Base-by-base conservation (phyloP, 2,888 invertebrate genomes). In the Pterostichus niger region DNA sequence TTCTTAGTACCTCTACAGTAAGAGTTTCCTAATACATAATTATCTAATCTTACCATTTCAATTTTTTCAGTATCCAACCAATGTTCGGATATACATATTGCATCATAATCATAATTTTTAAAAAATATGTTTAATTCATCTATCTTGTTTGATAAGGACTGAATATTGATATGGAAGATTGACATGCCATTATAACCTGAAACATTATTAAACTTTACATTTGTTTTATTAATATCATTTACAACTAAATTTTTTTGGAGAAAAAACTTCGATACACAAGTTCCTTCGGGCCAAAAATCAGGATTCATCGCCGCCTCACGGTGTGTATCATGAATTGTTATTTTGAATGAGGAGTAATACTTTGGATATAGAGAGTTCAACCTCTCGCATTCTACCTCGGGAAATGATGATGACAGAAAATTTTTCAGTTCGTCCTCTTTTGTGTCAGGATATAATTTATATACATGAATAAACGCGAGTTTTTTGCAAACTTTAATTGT, bases 1-100 rank as follows among this genome's bases (percentile, higher is more conserved):
- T 52, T 52, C 13, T 52, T 52, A 13, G 15, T 5, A 15, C n/a
- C 4, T 52, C 52, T 52, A 52, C 56, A 56, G 17, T 17, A 56
- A 15, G 13, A 56, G 17, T 17, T 56, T 56, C 56, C 17, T 56
- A 56, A 56, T 17, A 56, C 56, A 56, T 56, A 56, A 56, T 56
- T 56, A 56, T 56, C 4, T 17, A 56, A 7, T 13, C 15, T 54
- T 54, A 54, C 54, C 3, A 17, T 56, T 17, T 56, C 17, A 2
- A 56, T 54, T 54, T 15, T 15, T 54, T 54, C 54, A 54, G 54
- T 54, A 2, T 54, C 54, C 7, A 15, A 17, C 56, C 56, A 56
- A 17, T 56, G 17, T 15, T 56, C 56, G 2, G 56, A 17, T 9
- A 56, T 56, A 56, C 56, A 56, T 56, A 56, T n/a, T n/a, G n/a